Evolutionary conservation across 2,113 vertebrate genomes (phyloP), one percentile per base, ranked within the genome.

Genomic region (Lates calcarifer): DNA sequence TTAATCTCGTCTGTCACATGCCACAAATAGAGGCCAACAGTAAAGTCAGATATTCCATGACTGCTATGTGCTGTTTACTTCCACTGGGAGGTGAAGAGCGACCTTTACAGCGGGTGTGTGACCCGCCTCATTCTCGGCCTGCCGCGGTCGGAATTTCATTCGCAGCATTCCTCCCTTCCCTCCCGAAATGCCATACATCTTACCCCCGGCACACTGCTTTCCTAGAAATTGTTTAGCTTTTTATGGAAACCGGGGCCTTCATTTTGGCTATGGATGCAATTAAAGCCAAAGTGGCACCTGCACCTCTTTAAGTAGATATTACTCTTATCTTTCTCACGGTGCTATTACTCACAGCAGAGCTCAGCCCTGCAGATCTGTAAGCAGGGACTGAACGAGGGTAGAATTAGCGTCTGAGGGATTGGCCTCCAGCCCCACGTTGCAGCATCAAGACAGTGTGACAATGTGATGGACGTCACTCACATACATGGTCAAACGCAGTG

Each of bases 111-210:
- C 39, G 12, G n/a, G 33, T 69, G 74, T 56, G 49, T 74, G 74
- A 85, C 49, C 66, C 29, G 60, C 56, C 83, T 85, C 70, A 43
- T 67, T 65, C 58, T 39, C 39, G 1, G 2, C 33, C 76, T 55
- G 58, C 73, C 65, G 29, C 6, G 10, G 58, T 75, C 35, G 28
- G 83, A 83, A 78, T 88, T 77, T 69, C 69, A 70, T 83, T 85
- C 3, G 45, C 57, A 58, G 73, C 63, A 76, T 82, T 87, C 81
- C 71, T 83, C 43, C 77, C 53, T 53, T 76, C 71, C 68, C 55
- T 79, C 74, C 39, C 2, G 28, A 66, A 66, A 81, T 41, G 51
- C 68, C 63, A 14, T 43, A 66, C 55, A 22, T 74, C 61, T 72
- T 31, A 41, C 11, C 49, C 41, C 56, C 0, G 29, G 55, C 53